Evolutionary conservation across 2,113 vertebrate genomes (phyloP), one percentile per base, ranked within the genome.

Genomic region (Ibidorhyncha struthersii): DNA sequence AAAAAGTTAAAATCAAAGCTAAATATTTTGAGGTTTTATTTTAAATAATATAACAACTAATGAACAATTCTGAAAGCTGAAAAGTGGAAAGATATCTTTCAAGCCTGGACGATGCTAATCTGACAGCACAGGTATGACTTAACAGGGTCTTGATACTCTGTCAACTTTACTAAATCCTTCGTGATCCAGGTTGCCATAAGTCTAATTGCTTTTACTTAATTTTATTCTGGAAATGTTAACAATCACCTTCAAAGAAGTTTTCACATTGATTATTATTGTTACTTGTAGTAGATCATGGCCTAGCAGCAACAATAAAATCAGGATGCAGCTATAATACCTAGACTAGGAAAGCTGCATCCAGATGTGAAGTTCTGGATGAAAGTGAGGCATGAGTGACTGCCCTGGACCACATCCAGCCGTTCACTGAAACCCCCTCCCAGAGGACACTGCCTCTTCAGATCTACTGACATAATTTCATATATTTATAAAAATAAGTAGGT

Each of bases 321-420:
- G 38, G n/a, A 41, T 47, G 18, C 12, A 34, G 14, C 8, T 59
- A 14, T 16, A 49, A 43, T 21, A 45, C 8, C 25, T 55, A 20
- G 40, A 53, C 30, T 11, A 47, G n/a, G 20, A 55, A 86, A 87
- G 20, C 12, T 85, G 55, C 61, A 47, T 61, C n/a, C 52, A 55
- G 49, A 67, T 26, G 41, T 29, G 32, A 19, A 43, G 19, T 29
- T 49, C 30, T 50, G 34, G 45, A 36, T 34, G 30, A 53, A 84
- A 77, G 8, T 10, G 14, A 58, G 10, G 4, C 70, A 3, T 83
- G 58, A 61, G 2, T 26, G 11, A 63, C 47, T 79, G 22, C 38
- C 71, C 43, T 0, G 0, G 19, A 53, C 19, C 22, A 41, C 22
- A 50, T 36, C 29, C 61, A 84, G 11, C 70, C 53, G 7, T 14